Base-by-base conservation (phyloP, 2,888 invertebrate genomes). In the Chymomyza caudatula region DNA sequence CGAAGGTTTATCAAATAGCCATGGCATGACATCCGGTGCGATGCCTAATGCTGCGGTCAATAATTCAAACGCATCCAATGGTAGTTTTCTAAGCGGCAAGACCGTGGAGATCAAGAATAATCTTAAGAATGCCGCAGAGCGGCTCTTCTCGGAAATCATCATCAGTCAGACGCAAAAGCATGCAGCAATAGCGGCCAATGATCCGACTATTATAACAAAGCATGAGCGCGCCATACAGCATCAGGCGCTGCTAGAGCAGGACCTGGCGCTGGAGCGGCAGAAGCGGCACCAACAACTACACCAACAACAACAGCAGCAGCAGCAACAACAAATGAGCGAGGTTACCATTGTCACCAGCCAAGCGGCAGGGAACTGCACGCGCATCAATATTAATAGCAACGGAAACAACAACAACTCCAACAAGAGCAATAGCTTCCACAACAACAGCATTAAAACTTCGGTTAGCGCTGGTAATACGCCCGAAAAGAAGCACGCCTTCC, bases 401-500 rank as follows among this genome's bases (percentile, higher is more conserved):
- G 13, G 25, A 44, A 19, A 43, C 8, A 60, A 37, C 22, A 17
- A 42, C 22, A 19, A 42, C 52, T 53, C 52, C 19, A 55, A 29
- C 63, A 47, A 69, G 17, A 52, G 29, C 20, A 62, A 59, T 42
- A 53, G n/a, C 1, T 61, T 55, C 11, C 13, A 43, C 23, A 19
- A 60, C 19, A 63, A 65, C 29, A 63, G 68, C 25, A 68, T 67
- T 4, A 85, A 77, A 60, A 69, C 67, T 15, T 81, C 86, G 1
- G 60, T 82, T 15, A 82, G 85, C 44, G 80, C 83, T 43, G 87
- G 85, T n/a, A 87, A 86, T 57, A 78, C 87, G 6, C 85, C 87
- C 0, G 89, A 89, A 42, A 90, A 89, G 81, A 89, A 90, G 74
- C 87, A 89, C 43, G 87, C 88, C 51, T 90, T 90, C 87, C 94